Evolutionary conservation across 1,140 invertebrate species (phyloP).

Genomic region (Drosophila kepulauana): DNA sequence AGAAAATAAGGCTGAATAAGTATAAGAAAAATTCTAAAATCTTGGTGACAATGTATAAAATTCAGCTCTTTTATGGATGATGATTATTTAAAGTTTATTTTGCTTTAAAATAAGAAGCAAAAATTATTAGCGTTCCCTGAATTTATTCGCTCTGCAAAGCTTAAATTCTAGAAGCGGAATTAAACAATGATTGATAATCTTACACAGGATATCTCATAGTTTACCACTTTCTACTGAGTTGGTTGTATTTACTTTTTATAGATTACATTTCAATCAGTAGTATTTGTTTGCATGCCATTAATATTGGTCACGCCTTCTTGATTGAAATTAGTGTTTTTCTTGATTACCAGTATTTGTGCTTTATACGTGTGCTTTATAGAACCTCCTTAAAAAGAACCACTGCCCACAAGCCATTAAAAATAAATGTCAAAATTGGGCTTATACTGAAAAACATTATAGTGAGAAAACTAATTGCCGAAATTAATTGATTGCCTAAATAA

Average conservation of each 20-base stretch:
- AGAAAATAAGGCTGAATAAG: too few species aligned
- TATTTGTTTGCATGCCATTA: background rate
- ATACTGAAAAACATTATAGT: background rate
- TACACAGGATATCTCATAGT: background rate
- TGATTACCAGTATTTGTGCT: background rate
- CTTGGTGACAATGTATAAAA: too few species aligned
- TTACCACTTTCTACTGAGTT: background rate
- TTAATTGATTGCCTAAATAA: conserved; percentile 5
- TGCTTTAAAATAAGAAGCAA: too few species aligned
- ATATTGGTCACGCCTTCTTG: background rate
- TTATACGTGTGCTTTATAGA: too few species aligned
- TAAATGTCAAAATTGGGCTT: background rate
- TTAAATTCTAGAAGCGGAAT: too few species aligned
- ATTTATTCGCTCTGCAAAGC: too few species aligned
- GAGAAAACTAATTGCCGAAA: background rate
- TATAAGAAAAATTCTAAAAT: too few species aligned
- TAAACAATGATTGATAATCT: background rate
- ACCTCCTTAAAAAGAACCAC: background rate
- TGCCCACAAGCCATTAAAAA: background rate
- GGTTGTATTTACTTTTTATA: background rate
- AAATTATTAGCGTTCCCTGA: too few species aligned
- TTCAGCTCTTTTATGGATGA: too few species aligned
- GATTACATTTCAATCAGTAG: background rate
- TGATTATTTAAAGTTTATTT: too few species aligned
- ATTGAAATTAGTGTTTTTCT: background rate